Base-by-base conservation (phyloP, 2,113 vertebrate species). In the Xyliphius kryptos region DNA sequence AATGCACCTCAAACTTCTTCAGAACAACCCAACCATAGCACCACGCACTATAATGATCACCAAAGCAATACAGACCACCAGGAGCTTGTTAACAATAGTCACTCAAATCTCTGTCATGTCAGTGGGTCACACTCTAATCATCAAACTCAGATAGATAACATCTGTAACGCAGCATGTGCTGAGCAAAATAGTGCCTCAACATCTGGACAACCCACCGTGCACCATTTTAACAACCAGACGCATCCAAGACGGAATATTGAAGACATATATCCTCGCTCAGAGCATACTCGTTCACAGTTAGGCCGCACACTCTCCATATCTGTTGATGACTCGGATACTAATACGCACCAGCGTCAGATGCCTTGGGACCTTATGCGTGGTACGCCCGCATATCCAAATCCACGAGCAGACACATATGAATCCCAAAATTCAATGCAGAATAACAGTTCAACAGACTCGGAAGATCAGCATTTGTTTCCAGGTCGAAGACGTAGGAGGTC, bases 301-400 rank as follows among this genome's bases (percentile, higher is more conserved):
- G n/a, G n/a, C 12, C n/a, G 57, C 32, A 5, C 16, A 17, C 46
- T 11, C 9, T 50, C 56, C 21, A 36, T n/a, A n/a, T n/a, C n/a
- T n/a, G 14, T 13, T 14, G 16, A 38, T 5, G 44, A 62, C 17
- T 66, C 66, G 0, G 47, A 38, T 12, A 15, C 38, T 1, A 68
- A 43, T 32, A 62, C 68, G 8, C 26, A 48, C 9, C 66, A 0
- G 1, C 66, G 12, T 20, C 84, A 80, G 72, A 71, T 75, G 75
- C 76, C 84, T 0, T 88, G 83, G 86, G 84, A 89, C 66, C 72
- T 4, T 17, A 70, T 83, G n/a, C 67, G 70, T 57, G 85, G 80
- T 19, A 89, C 87, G 0, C 86, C 87, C 0, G 70, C 82, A 0
- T 89, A 87, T 64, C 85, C 84, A 11, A 74, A 48, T 1, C 53